phyloP scores from a whole-genome alignment of 2,797 vertebrate species.

The Tenualosa thibaudeaui region DNA sequence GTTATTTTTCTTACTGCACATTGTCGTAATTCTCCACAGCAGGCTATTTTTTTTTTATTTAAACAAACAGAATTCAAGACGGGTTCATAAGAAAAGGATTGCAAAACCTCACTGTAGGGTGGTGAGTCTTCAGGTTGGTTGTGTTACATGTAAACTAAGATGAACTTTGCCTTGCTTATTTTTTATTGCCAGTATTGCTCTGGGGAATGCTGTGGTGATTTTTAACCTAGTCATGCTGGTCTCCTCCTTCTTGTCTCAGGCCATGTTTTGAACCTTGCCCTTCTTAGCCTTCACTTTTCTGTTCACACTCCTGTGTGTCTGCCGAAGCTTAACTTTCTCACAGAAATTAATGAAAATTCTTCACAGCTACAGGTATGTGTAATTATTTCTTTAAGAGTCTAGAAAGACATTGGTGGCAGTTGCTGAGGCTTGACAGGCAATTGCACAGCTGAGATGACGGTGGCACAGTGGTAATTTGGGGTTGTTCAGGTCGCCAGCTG shows the following conservation, averaged over 20 bases:
- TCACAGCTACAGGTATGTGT: slow-evolving; percentile 15
- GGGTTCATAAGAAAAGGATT: neutral
- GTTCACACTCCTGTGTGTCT: neutral
- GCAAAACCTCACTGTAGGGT: neutral
- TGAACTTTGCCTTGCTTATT: neutral
- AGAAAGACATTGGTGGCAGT: slow-evolving; percentile 1
- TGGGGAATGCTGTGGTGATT: neutral
- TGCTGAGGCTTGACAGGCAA: slow-evolving; percentile 44
- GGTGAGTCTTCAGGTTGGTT: neutral
- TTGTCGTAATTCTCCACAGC: neutral
- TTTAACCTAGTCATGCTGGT: neutral
- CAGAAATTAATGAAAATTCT: neutral
- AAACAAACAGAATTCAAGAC: neutral
- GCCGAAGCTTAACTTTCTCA: neutral
- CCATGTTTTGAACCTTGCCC: neutral
- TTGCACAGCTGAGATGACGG: slow-evolving; percentile 36
- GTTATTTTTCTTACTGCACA: neutral
- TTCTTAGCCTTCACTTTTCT: neutral
- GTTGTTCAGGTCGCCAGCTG: slow-evolving; percentile 33
- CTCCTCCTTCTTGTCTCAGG: neutral
- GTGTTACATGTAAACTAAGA: neutral
- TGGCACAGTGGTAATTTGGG: slow-evolving; percentile 43
- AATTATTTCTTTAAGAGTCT: neutral
- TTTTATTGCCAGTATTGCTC: neutral
- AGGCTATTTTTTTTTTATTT: neutral